phyloP scores from a whole-genome alignment of 2,888 invertebrate species.

The Drosophila buzzatii region DNA sequence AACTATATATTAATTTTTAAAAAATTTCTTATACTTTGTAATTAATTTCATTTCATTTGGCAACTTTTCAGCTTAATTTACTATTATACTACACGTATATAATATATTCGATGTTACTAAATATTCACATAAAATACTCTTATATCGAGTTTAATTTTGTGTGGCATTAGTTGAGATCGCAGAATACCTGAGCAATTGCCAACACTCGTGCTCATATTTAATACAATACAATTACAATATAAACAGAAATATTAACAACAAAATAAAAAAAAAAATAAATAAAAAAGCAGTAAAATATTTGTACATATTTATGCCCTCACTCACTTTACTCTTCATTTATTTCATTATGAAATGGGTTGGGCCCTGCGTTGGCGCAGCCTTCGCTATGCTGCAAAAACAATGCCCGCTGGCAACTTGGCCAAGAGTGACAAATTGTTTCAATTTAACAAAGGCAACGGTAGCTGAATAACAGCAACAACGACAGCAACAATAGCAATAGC shows the following conservation, averaged over 20 bases:
- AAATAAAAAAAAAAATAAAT: too few relatives aligned
- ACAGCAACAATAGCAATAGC: constrained; percentile 12
- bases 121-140: not conserved
- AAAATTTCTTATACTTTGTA: too few relatives aligned
- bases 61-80: too few relatives aligned
- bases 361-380: not conserved
- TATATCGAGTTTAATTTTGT: not conserved
- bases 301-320: constrained; percentile 49
- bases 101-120: not conserved
- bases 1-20: too few relatives aligned
- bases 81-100: not conserved
- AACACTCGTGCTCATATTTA: constrained; percentile 4
- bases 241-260: constrained; percentile 32
- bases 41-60: too few relatives aligned
- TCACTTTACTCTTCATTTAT: constrained; percentile 69
- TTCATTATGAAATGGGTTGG: constrained; percentile 68
- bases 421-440: constrained; percentile 79
- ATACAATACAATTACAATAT: constrained; percentile 5
- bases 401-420: constrained; percentile 65
- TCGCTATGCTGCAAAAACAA: constrained; percentile 36
- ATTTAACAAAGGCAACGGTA: constrained; percentile 75
- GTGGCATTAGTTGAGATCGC: not conserved
- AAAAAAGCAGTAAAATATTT: constrained; percentile 29
- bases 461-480: constrained; percentile 40
- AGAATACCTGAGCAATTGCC: constrained; percentile 12